These are phyloP conservation scores for Epinotia ramella DNA, from an alignment of 2,888 invertebrate species.

Conservation along the genomic window DNA sequence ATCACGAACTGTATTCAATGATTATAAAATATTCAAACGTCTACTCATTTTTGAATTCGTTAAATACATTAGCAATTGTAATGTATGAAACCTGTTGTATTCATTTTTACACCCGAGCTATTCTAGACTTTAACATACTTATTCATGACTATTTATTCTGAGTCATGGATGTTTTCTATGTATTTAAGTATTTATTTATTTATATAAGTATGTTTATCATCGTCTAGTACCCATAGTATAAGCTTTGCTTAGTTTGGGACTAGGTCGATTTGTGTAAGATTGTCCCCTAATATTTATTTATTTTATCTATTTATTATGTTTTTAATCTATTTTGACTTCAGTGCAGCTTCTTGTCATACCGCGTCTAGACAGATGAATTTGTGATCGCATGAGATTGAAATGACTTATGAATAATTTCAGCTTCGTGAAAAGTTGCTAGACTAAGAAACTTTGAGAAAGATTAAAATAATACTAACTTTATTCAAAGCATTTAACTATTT, in stretches of 20 bases:
- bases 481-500: not conserved
- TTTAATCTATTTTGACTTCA: not conserved
- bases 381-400: constrained; percentile 21
- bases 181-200: no score
- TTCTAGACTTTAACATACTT: not conserved
- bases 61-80: not conserved
- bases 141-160: no score
- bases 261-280: no score
- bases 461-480: not conserved
- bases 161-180: no score
- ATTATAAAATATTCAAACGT: not conserved
- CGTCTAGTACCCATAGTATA: no score
- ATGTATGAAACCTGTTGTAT: not conserved
- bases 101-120: not conserved
- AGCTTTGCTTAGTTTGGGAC: no score
- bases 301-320: not conserved
- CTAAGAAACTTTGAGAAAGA: not conserved
- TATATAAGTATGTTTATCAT: no score
- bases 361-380: constrained; percentile 13
- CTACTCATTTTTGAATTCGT: not conserved
- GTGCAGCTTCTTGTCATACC: not conserved
- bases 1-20: not conserved
- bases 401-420: constrained; percentile 28
- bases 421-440: constrained; percentile 6
- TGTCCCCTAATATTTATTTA: no score